These are phyloP conservation scores for Syndactyla subalaris DNA, from an alignment of 2,797 vertebrate species.

Conservation along the genomic window DNA sequence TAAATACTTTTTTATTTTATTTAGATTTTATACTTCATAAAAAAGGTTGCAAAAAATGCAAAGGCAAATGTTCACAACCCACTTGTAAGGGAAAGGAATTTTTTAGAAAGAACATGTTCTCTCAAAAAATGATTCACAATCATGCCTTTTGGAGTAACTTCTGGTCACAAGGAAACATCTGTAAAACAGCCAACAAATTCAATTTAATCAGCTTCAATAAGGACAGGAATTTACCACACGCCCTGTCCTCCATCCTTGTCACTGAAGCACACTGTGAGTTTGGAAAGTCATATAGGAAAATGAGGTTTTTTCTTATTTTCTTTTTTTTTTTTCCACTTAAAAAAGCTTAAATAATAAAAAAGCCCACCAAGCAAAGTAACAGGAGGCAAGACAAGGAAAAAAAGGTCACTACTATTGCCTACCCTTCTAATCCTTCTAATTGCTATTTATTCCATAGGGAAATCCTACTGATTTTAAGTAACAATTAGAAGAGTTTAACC, in stretches of 20 bases:
- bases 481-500: neutral
- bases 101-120: neutral
- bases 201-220: neutral
- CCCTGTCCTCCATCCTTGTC: accelerated
- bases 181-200: neutral
- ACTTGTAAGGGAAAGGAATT: neutral
- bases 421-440: slow-evolving; percentile 23
- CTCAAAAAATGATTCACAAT: neutral
- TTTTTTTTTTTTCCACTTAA: neutral
- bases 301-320: neutral
- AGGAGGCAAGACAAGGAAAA: neutral
- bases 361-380: neutral
- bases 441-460: neutral
- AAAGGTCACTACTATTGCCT: neutral
- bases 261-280: neutral
- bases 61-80: neutral
- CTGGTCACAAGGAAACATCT: neutral
- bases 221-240: neutral
- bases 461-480: slow-evolving; percentile 21
- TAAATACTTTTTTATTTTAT: neutral
- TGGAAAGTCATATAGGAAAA: neutral
- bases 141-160: neutral
- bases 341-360: neutral
- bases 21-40: neutral
- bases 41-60: neutral